Evolutionary conservation across 2,113 vertebrate genomes (phyloP), one percentile per base, ranked within the genome.

Genomic region (Sinocyclocheilus anophthalmus): DNA sequence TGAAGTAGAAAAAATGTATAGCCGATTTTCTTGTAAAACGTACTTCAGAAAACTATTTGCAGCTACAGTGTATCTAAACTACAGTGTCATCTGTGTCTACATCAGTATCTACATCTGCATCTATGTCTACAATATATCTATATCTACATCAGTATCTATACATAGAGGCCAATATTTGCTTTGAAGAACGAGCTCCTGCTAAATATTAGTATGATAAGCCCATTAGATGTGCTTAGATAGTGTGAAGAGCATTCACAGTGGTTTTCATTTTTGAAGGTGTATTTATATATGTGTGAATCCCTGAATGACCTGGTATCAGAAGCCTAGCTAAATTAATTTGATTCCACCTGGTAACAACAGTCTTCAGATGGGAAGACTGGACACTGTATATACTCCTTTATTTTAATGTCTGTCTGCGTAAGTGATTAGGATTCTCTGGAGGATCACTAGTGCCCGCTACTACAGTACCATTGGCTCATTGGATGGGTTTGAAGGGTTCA

Each of bases 271-370:
- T 50, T 50, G 48, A 50, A 50, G 48, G 11, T 50, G 12, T 50
- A 50, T 12, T 50, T 50, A 50, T 50, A 50, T 50, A 50, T 50
- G 48, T 50, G 48, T 50, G 48, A 50, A 50, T 50, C 75, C 72
- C 37, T 76, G 50, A 85, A 85, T 72, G 75, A 78, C 87, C 50
- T 61, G 72, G 6, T 85, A 82, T 88, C 50, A 81, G 53, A 76
- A 3, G 11, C 5, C 48, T 14, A 24, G 22, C 48, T 73, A 30
- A 65, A n/a, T 18, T 3, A 72, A 30, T 55, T 24, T 73, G 79
- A 85, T 84, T 61, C 33, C 39, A 3, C 7, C 84, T 85, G 65
- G 39, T 84, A 84, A 84, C 63, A 79, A 37, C 37, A 42, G 42
- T 83, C 39, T 85, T 65, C 4, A 65, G 61, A 14, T 4, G 5